Conservation (phyloP, 1,140 invertebrate species). For the Drosophila novamexicana region DNA sequence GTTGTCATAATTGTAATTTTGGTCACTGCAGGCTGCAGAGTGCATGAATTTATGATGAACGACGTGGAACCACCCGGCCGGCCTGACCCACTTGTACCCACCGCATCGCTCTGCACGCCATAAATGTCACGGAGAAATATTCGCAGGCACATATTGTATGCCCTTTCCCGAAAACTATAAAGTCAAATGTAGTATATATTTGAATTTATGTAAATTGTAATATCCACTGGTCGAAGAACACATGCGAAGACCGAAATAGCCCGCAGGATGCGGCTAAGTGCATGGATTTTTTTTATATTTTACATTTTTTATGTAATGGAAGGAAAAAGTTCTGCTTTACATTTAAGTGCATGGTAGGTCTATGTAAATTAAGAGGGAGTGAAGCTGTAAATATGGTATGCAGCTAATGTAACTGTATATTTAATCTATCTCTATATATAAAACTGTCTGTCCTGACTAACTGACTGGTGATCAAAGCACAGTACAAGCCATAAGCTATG, state of each 20-base stretch:
- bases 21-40: slow-evolving; percentile 70
- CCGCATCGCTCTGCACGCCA: slow-evolving; percentile 26
- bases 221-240: slow-evolving; percentile 57
- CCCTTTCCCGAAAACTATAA: slow-evolving; percentile 4
- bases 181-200: slow-evolving; percentile 45
- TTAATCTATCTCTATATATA: too few relatives aligned
- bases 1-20: slow-evolving; percentile 83
- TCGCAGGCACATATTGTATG: slow-evolving; percentile 16
- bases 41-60: slow-evolving; percentile 80
- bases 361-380: slow-evolving; percentile 29
- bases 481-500: too few relatives aligned
- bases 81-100: neutral
- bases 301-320: slow-evolving; percentile 38
- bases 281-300: slow-evolving; percentile 25
- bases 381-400: neutral
- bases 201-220: slow-evolving; percentile 56
- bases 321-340: slow-evolving; percentile 72
- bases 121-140: slow-evolving; percentile 62
- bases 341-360: slow-evolving; percentile 55
- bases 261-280: slow-evolving; percentile 66
- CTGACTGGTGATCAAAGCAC: too few relatives aligned
- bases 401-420: neutral
- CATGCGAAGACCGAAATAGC: slow-evolving; percentile 30
- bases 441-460: too few relatives aligned
- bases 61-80: neutral